Base-by-base conservation (phyloP, 2,888 invertebrate genomes). In the Nomada ruficornis region DNA sequence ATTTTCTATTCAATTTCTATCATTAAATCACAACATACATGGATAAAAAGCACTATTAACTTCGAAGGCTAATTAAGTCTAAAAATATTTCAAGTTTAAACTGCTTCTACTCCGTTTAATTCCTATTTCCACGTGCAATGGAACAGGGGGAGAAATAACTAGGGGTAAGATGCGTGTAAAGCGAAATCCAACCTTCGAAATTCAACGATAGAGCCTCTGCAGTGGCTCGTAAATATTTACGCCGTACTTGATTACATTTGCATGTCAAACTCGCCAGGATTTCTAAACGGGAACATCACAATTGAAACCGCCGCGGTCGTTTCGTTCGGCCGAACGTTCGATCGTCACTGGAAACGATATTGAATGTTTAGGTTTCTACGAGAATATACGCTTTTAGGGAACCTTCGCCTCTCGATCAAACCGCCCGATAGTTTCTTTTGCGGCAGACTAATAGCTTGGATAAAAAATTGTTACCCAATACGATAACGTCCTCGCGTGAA, bases 201-300 rank as follows among this genome's bases (percentile, higher is more conserved):
- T 64, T 74, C 59, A 26, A 65, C 52, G 77, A 55, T 57, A 70
- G 68, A 77, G 63, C 77, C 73, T 29, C 52, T 29, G 67, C 79
- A 65, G 68, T 26, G 60, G 57, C 82, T 83, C 86, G 89, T 88
- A 89, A 89, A 89, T 89, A 89, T 89, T 89, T 89, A 86, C 88
- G 77, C 77, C 78, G 62, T 55, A 74, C 36, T 73, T 76, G 79
- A 83, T 83, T 78, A 78, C 85, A 89, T 89, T 89, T 88, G 83
- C 89, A 89, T 89, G 80, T 77, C 80, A 80, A 77, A 83, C 86
- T 84, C 81, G 55, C 59, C 72, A 70, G 83, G 75, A 86, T 86
- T 88, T 84, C 82, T 80, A 80, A 86, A 86, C 77, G 82, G 80
- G 77, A 81, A 74, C 77, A 73, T 77, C 81, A 77, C 81, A 81